phyloP scores from a whole-genome alignment of 2,888 invertebrate genomes.

The Chrysolina oricalcia region DNA sequence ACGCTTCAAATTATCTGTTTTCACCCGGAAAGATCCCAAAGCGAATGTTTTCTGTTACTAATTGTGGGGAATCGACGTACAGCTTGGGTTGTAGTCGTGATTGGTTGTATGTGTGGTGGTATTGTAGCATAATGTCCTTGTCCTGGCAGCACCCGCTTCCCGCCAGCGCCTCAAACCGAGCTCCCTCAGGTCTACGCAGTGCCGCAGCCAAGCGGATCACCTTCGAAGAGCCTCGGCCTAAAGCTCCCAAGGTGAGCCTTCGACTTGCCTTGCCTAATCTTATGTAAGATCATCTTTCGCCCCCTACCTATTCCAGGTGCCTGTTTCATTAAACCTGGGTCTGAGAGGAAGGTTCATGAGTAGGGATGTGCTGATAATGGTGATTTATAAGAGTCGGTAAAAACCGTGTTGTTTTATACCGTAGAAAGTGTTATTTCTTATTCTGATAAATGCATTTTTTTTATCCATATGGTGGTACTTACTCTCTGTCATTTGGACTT shows the following conservation, averaged over 20 bases:
- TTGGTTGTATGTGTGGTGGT: constrained; percentile 66
- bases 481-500: too few relatives aligned
- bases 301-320: background rate
- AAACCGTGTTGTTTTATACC: too few relatives aligned
- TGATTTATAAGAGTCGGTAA: background rate
- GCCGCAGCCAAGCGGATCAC: constrained; percentile 73
- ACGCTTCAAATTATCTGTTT: background rate
- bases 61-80: constrained; percentile 58
- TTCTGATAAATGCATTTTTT: too few relatives aligned
- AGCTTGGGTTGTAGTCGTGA: constrained; percentile 63
- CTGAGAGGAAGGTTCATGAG: background rate
- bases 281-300: constrained; percentile 8
- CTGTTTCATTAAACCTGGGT: constrained; percentile 2
- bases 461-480: too few relatives aligned
- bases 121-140: constrained; percentile 67
- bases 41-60: constrained; percentile 50
- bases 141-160: constrained; percentile 69
- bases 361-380: constrained; percentile 5
- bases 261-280: constrained; percentile 38
- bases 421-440: too few relatives aligned
- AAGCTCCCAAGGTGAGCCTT: constrained; percentile 70
- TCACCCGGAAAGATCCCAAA: background rate
- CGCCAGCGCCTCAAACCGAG: constrained; percentile 66
- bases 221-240: constrained; percentile 67
- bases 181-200: constrained; percentile 68